These are phyloP conservation scores for Stenodera caucasica DNA, from an alignment of 2,888 invertebrate genomes.

Conservation along the genomic window DNA sequence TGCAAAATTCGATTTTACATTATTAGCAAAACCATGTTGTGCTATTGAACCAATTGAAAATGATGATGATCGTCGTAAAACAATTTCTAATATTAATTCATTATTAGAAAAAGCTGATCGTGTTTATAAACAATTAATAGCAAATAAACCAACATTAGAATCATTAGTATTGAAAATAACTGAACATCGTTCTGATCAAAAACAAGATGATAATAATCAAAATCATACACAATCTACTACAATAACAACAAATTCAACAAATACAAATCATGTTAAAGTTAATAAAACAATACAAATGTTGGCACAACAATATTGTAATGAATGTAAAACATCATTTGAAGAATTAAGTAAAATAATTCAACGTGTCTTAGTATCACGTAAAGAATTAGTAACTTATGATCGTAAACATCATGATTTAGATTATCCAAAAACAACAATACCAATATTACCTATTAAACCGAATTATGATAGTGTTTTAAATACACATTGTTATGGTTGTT, in stretches of 20 bases:
- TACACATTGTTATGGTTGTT: slow-evolving; percentile 83
- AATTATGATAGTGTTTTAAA: slow-evolving; percentile 41
- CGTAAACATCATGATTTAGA: slow-evolving; percentile 73
- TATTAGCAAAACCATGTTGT: slow-evolving; percentile 89
- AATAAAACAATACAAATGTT: slow-evolving; percentile 92
- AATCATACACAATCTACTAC: slow-evolving; percentile 24
- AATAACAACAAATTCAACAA: slow-evolving; percentile 33
- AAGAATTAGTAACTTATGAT: slow-evolving; percentile 90
- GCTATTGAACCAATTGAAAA: slow-evolving; percentile 97
- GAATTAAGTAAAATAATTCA: slow-evolving; percentile 89
- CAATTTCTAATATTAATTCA: slow-evolving; percentile 87
- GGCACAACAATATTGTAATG: slow-evolving; percentile 93
- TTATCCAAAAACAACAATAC: slow-evolving; percentile 47
- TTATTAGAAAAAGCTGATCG: slow-evolving; percentile 93
- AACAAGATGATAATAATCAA: slow-evolving; percentile 55
- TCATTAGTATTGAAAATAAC: slow-evolving; percentile 81
- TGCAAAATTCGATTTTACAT: slow-evolving; percentile 96
- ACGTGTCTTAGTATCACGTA: slow-evolving; percentile 87
- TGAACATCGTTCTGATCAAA: slow-evolving; percentile 79
- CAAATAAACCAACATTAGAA: slow-evolving; percentile 89
- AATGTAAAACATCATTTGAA: slow-evolving; percentile 93
- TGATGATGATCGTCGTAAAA: slow-evolving; percentile 95
- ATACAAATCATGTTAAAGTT: slow-evolving; percentile 62
- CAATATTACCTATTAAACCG: slow-evolving; percentile 52
- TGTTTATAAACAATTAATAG: slow-evolving; percentile 87